Percentiles rank a stretch among this genome's conserved stretches.
Conservation (phyloP, 2,113 vertebrate genomes). For the Aspidoscelis tigris region DNA sequence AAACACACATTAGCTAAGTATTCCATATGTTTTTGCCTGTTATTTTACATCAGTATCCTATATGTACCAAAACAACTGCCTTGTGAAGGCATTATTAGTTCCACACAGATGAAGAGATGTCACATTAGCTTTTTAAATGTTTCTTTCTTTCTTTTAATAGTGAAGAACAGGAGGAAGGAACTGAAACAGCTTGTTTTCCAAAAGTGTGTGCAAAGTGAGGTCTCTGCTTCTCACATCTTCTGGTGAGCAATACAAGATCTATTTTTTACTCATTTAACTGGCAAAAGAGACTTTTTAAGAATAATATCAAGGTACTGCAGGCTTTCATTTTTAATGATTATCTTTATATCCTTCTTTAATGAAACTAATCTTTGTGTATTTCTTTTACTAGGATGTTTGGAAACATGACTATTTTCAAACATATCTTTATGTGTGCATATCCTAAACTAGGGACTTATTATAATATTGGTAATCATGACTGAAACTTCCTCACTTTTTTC, state of each 20-base stretch:
- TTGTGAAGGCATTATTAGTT: slow-evolving; percentile 61
- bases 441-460: too few relatives aligned
- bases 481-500: not conserved
- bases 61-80: slow-evolving; percentile 52
- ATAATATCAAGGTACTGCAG: not conserved
- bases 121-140: slow-evolving; percentile 31
- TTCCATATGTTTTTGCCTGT: slow-evolving; percentile 60
- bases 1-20: slow-evolving; percentile 45
- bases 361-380: not conserved
- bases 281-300: slow-evolving; percentile 27
- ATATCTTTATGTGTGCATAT: too few relatives aligned
- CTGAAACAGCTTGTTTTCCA: slow-evolving; percentile 33
- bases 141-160: slow-evolving; percentile 28
- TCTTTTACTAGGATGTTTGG: not conserved
- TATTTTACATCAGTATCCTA: slow-evolving; percentile 52
- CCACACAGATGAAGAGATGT: slow-evolving; percentile 60
- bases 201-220: slow-evolving; percentile 10
- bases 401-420: not conserved
- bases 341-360: not conserved
- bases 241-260: slow-evolving; percentile 42
- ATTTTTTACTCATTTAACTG: slow-evolving; percentile 43
- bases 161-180: slow-evolving; percentile 45
- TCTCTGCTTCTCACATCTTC: slow-evolving; percentile 22
- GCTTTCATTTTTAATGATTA: slow-evolving; percentile 7
- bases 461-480: not conserved